Base-by-base conservation (phyloP, 2,888 invertebrate genomes). In the Ochropleura leucogaster region DNA sequence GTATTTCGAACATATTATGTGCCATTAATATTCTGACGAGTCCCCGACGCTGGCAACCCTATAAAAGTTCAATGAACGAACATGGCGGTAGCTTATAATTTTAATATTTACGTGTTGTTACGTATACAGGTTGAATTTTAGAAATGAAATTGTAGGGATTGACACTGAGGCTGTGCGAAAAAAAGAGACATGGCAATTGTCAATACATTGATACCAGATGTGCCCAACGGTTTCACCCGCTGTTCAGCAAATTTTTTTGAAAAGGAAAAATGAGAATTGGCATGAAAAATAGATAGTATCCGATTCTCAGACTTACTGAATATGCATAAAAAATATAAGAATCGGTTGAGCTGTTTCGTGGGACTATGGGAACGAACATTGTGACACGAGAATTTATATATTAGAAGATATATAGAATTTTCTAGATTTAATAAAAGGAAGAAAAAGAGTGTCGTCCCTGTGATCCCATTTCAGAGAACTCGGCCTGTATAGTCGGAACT, bases 21-120 rank as follows among this genome's bases (percentile, higher is more conserved):
- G 90, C 92, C 93, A 95, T 96, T 96, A 95, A 96, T 95, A 96
- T 96, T 96, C 95, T 92, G 94, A 93, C 92, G 92, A 94, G 93
- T 92, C 91, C 90, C 88, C 92, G 91, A 88, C 93, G 91, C 86
- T 87, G 92, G 90, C 86, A 91, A 93, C 92, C 94, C 93, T 90
- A 94, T 93, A 92, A 93, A 94, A 94, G 93, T 95, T 94, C 92
- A 93, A 93, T 94, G 92, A 91, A 92, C 92, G 90, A 91, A 89
- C 84, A 84, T 87, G 85, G 86, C 88, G 85, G 87, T 84, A 83
- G 81, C 89, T 89, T 90, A 89, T 90, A 88, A 92, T 91, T 90
- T 92, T 88, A 84, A 87, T 89, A 88, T 89, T 81, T 83, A 85
- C 85, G 73, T 79, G 77, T 80, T 85, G 74, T 78, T 60, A 51